Evolutionary conservation across 2,113 vertebrate genomes (phyloP).

Genomic region (Panthera tigris): DNA sequence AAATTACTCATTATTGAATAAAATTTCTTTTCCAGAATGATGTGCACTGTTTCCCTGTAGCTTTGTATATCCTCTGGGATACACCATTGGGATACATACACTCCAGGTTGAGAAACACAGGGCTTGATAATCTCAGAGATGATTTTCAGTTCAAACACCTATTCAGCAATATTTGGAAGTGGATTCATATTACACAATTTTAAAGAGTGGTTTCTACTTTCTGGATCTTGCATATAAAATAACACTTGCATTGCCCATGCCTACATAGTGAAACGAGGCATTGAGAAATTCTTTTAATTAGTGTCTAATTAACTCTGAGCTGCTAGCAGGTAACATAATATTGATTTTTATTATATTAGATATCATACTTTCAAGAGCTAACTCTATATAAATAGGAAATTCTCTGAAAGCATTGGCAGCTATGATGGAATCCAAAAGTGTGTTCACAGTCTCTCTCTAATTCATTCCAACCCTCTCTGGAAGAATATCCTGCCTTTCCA

Average conservation of each 20-base stretch:
- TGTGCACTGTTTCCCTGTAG: background rate
- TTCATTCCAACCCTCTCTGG: background rate
- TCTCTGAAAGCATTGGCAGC: background rate
- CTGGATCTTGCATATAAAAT: constrained; percentile 8
- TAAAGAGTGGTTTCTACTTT: background rate
- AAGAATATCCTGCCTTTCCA: background rate
- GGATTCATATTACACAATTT: background rate
- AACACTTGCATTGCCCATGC: background rate
- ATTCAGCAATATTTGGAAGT: background rate
- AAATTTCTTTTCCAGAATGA: background rate
- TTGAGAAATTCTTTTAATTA: constrained; percentile 54
- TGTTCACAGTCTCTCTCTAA: background rate
- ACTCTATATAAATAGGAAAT: background rate
- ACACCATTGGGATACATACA: background rate
- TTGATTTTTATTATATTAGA: constrained; percentile 12
- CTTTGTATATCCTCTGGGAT: background rate
- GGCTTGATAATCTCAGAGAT: background rate
- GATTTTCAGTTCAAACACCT: background rate
- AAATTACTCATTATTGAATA: background rate
- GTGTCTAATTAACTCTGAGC: constrained; percentile 43
- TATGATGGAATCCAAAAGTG: background rate
- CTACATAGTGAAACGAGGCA: background rate
- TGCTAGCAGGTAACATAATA: constrained; percentile 21
- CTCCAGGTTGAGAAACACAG: background rate
- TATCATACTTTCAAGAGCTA: constrained; percentile 17